Percentiles rank a stretch among this genome's conserved stretches.
Evolutionary conservation across 2,888 invertebrate species (phyloP).

Genomic region (Beris morrisii): DNA sequence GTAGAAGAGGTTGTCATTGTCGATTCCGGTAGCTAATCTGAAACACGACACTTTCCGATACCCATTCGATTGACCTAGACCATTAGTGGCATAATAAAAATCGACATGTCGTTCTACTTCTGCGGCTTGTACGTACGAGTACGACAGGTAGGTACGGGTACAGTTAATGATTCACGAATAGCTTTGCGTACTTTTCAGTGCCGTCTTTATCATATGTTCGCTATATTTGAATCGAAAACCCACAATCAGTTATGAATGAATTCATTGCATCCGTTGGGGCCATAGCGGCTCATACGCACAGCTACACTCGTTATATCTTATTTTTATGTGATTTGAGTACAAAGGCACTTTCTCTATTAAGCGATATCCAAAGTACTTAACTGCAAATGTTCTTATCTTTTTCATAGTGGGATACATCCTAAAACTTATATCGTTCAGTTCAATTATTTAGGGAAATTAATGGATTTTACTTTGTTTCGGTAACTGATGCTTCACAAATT

Average conservation of each 20-base stretch:
- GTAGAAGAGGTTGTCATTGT: too few species aligned
- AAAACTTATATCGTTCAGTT: too few species aligned
- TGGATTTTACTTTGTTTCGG: too few species aligned
- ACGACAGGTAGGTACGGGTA: slow-evolving; percentile 2
- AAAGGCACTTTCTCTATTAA: slow-evolving; percentile 17
- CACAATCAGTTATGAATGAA: slow-evolving; percentile 13
- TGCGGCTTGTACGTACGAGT: background rate
- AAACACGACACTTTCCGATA: too few species aligned
- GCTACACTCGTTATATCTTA: background rate
- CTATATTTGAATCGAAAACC: slow-evolving; percentile 4
- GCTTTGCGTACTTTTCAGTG: slow-evolving; percentile 18
- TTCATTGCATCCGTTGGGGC: slow-evolving; percentile 11
- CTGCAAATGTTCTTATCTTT: too few species aligned
- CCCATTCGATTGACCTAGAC: too few species aligned
- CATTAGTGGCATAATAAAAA: too few species aligned
- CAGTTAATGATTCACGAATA: slow-evolving; percentile 20
- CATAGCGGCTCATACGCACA: background rate
- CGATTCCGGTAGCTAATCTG: too few species aligned
- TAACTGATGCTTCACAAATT: too few species aligned
- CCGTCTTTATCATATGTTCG: background rate
- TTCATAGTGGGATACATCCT: too few species aligned
- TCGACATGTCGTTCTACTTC: slow-evolving; percentile 12
- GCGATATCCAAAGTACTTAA: background rate
- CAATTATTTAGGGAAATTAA: too few species aligned
- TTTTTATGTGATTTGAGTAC: background rate